These are phyloP conservation scores for Elysia chlorotica DNA, from an alignment of 1,140 invertebrate species.

Conservation along the genomic window DNA sequence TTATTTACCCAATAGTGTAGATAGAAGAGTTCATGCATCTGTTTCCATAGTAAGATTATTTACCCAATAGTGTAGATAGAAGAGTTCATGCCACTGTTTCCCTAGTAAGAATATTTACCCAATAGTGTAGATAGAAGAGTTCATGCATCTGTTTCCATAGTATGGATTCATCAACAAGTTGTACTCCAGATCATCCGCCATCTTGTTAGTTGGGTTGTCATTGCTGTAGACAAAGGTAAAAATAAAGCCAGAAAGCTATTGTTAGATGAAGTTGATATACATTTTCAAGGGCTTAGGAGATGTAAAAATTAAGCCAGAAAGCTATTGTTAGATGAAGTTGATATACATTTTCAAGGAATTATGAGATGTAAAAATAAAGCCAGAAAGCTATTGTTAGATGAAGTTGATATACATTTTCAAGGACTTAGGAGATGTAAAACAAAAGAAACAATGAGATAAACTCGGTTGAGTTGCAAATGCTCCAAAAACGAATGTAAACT, in stretches of 20 bases:
- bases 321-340: too few relatives aligned
- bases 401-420: background rate
- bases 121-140: too few relatives aligned
- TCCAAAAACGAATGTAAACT: background rate
- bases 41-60: too few relatives aligned
- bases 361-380: background rate
- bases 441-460: background rate
- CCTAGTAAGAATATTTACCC: too few relatives aligned
- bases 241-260: background rate
- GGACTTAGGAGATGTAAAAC: background rate
- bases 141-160: conserved; percentile 35
- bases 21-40: too few relatives aligned
- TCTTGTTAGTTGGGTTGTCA: conserved; percentile 28
- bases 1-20: conserved; percentile 36
- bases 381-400: background rate
- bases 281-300: background rate
- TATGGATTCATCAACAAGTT: conserved; percentile 24
- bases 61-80: too few relatives aligned
- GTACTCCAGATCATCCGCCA: conserved; percentile 9
- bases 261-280: background rate
- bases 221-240: conserved; percentile 22
- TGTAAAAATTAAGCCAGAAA: background rate
- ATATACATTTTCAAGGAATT: background rate
- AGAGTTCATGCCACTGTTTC: too few relatives aligned
- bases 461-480: background rate